Base-by-base conservation (phyloP, 2,797 vertebrate genomes). In the Danio jaintianensis region DNA sequence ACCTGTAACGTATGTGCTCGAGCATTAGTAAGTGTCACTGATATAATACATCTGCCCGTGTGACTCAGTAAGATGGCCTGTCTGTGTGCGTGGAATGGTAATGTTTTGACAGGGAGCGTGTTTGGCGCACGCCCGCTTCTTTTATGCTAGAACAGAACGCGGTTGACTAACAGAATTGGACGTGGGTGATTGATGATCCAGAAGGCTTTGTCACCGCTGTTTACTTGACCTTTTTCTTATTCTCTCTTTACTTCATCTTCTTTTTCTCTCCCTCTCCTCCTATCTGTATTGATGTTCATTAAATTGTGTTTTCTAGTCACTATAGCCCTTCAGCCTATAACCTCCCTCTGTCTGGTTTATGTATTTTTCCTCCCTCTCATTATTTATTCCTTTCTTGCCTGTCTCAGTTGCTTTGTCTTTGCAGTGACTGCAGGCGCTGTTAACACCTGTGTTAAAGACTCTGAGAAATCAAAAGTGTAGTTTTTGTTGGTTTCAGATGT, bases 241-340 rank as follows among this genome's bases (percentile, higher is more conserved):
- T 20, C 58, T 62, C 45, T 91, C 90, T 75, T 83, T 79, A 53
- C 38, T 62, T 55, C 67, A 56, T 64, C 73, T 89, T 90, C 91
- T 89, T 72, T 78, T 71, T 76, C 67, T 69, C 80, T 78, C 85
- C 29, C 29, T 53, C 80, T 75, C 16, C 16, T 43, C 45, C 59
- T 58, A 70, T 79, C 77, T 84, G 64, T 71, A 64, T 68, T 50
- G 43, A 69, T 70, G 69, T 67, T 69, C 64, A 82, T 84, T 74
- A 77, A 66, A 36, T 29, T 55, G 66, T 43, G 75, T 68, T 83
- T 80, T 72, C 42, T 45, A 42, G 61, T n/a, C 43, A 66, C 55
- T 53, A 38, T 66, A 63, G 12, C 62, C 59, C 61, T 36, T 72
- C 81, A 52, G 69, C 72, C 70, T 66, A 50, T 75, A 42, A 13